Evolutionary conservation across 1,140 invertebrate species (phyloP).

Genomic region (Polyergus mexicanus): DNA sequence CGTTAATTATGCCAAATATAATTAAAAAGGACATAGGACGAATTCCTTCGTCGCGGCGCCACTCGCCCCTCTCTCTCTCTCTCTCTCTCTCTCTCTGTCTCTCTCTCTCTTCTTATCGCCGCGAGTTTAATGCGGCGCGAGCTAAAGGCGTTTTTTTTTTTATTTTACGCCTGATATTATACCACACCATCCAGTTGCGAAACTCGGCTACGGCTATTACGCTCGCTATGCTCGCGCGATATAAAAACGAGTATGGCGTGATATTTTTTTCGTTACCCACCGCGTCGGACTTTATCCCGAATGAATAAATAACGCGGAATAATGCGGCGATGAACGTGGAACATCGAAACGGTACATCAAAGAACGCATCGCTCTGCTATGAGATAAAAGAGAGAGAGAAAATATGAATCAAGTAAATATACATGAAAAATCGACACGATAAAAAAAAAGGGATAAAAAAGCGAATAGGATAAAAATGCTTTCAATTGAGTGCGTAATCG

Average conservation of each 20-base stretch:
- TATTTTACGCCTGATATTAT: conserved; percentile 52
- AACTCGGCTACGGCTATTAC: conserved; percentile 48
- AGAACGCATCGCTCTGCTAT: neutral
- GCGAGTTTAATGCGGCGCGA: conserved; percentile 39
- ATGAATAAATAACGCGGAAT: conserved; percentile 52
- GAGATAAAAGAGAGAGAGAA: neutral
- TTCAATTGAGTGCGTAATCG: neutral
- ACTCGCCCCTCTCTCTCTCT: neutral
- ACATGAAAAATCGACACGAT: conserved; percentile 2
- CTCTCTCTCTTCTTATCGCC: conserved; percentile 19
- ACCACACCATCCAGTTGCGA: conserved; percentile 42
- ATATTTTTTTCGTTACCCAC: conserved; percentile 50
- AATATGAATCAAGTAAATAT: conserved; percentile 6
- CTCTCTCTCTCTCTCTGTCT: neutral
- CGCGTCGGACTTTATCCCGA: conserved; percentile 50
- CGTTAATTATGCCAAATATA: conserved; percentile 76
- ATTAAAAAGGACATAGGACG: conserved; percentile 66
- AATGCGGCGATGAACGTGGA: conserved; percentile 21
- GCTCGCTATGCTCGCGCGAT: conserved; percentile 34
- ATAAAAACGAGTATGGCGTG: conserved; percentile 22
- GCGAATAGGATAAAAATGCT: neutral
- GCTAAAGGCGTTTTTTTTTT: conserved; percentile 31
- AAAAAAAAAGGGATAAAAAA: neutral
- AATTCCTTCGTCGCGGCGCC: conserved; percentile 32
- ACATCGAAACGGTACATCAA: conserved; percentile 39